Evolutionary conservation across 64 coral and sea anemone genomes (phyloP).

Genomic region (Porites lutea): DNA sequence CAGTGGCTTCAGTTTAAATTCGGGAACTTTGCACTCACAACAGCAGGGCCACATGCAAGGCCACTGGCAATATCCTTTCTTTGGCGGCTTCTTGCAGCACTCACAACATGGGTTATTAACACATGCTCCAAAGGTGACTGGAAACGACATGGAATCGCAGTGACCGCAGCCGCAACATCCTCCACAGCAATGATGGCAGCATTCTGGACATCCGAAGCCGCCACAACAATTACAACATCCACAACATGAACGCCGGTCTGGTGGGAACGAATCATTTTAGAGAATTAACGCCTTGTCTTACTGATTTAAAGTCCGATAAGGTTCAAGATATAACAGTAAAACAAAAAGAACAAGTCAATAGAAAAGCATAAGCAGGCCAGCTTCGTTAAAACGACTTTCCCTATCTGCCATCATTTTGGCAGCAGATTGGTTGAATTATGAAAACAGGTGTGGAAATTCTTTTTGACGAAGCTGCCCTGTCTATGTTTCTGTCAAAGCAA

Average conservation of each 20-base stretch:
- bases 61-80: conserved; percentile 52
- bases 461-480: conserved; percentile 55
- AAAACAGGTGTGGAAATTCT: neutral
- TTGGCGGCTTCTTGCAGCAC: conserved; percentile 50
- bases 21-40: conserved; percentile 61
- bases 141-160: conserved; percentile 30
- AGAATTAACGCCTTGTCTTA: too few species aligned
- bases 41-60: conserved; percentile 78
- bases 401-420: neutral
- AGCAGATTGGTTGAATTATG: neutral
- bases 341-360: neutral
- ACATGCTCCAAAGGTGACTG: conserved; percentile 39
- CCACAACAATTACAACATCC: conserved; percentile 54
- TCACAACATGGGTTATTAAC: conserved; percentile 70
- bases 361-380: conserved; percentile 50
- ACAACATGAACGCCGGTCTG: conserved; percentile 57
- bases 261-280: neutral
- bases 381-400: conserved; percentile 9
- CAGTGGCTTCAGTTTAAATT: conserved; percentile 49
- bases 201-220: conserved; percentile 49
- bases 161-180: conserved; percentile 44
- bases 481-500: conserved; percentile 41
- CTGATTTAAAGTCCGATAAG: too few species aligned
- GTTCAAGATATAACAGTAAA: neutral
- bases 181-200: conserved; percentile 35